Evolutionary conservation across 2,113 vertebrate species (phyloP), one percentile per base, ranked within the genome.

Genomic region (Campylomormyrus numenius): DNA sequence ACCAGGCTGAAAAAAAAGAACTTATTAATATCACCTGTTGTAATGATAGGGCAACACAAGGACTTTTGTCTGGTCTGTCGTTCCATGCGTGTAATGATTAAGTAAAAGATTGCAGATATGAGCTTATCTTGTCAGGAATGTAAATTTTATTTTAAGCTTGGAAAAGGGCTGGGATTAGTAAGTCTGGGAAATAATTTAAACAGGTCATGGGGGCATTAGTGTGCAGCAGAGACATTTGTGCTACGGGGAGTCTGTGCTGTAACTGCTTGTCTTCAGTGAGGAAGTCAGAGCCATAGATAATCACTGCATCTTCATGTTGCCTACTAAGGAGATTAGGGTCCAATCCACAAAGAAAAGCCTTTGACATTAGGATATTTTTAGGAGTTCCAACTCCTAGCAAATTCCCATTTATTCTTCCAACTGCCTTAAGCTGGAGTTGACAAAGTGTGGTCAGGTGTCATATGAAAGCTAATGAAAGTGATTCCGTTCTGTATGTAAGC

Each of bases 291-390:
- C 53, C 52, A 11, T 0, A 84, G 89, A 90, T 77, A 90, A 90
- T 84, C 87, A 31, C 5, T 19, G 83, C 53, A 86, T 90, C 86
- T 80, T 90, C 83, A 56, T 56, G 89, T 17, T 49, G 89, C 53
- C 58, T 52, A 48, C 89, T 88, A 89, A 91, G 70, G 66, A 90
- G 90, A 92, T 92, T 89, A 91, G 1, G 42, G 5, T 8, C 39
- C 49, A 88, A 89, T 86, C 50, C 85, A 89, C 91, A 89, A 85
- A 87, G 62, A 50, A n/a, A 88, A 62, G 27, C 27, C 35, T 49
- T 31, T 49, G 70, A 42, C 77, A 49, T 24, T 7, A 70, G 52
- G 88, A 77, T 84, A 62, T 90, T 77, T 87, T 74, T 90, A 87
- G 88, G 80, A 85, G 80, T 21, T 27, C 89, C 87, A 46, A 35